Percentiles rank a stretch among this genome's conserved stretches.
These are phyloP conservation scores for Caenorhabditis uteleia DNA, from an alignment of 2,888 invertebrate species.

Conservation along the genomic window DNA sequence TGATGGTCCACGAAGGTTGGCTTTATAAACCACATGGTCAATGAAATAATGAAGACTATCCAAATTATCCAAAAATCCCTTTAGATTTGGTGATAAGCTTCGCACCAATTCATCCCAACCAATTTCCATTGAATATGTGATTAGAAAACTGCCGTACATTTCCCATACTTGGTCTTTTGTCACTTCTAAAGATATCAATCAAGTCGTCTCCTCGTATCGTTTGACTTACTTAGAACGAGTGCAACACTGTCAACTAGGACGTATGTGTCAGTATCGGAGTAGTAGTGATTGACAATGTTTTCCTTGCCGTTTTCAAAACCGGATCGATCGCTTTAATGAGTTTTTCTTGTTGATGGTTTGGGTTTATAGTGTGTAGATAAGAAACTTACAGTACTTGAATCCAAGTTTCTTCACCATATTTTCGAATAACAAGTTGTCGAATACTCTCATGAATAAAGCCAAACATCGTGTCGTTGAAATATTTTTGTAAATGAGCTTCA, in stretches of 20 bases:
- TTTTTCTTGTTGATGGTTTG: background rate
- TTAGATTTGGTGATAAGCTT: constrained; percentile 59
- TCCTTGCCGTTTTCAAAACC: constrained; percentile 63
- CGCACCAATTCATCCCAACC: constrained; percentile 64
- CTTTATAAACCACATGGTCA: constrained; percentile 62
- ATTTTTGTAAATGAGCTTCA: no score
- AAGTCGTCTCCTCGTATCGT: background rate
- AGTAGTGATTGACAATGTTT: constrained; percentile 61
- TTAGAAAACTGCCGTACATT: constrained; percentile 59
- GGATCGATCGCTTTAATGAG: constrained; percentile 46
- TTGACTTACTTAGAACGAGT: constrained; percentile 10
- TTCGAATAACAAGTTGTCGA: constrained; percentile 57
- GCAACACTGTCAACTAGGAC: constrained; percentile 53
- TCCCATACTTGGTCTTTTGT: constrained; percentile 62
- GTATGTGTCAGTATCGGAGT: constrained; percentile 58
- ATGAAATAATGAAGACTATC: constrained; percentile 82
- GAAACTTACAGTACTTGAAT: constrained; percentile 50
- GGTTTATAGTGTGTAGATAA: background rate
- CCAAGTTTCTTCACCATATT: constrained; percentile 62
- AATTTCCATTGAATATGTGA: constrained; percentile 63
- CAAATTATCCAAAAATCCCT: constrained; percentile 90
- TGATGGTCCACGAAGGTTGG: constrained; percentile 76
- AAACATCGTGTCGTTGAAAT: constrained; percentile 59
- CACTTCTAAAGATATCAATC: constrained; percentile 41
- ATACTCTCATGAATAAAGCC: constrained; percentile 66